phyloP scores from a whole-genome alignment of 2,113 vertebrate genomes.

The Daboia siamensis region DNA sequence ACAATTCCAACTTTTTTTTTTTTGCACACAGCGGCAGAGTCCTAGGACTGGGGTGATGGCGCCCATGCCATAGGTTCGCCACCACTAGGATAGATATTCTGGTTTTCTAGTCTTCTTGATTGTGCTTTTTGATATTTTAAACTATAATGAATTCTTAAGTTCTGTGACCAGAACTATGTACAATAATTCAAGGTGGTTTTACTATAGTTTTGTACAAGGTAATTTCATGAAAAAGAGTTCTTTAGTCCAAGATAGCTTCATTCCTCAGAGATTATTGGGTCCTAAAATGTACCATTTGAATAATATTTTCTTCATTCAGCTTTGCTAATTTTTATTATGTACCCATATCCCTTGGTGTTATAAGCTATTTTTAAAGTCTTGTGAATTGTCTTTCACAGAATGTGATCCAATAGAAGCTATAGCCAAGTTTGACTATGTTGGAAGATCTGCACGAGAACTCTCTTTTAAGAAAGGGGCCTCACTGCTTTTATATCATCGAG shows the following conservation, averaged over 20 bases:
- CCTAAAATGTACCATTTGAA: background rate
- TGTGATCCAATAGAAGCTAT: slow-evolving; percentile 98
- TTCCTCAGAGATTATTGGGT: background rate
- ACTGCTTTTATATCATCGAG: slow-evolving; percentile 92
- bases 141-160: background rate
- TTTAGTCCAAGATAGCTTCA: background rate
- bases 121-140: background rate
- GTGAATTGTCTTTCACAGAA: slow-evolving; percentile 70
- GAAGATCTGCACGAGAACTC: slow-evolving; percentile 91
- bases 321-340: background rate
- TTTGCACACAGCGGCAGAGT: too few relatives aligned
- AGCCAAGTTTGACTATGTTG: slow-evolving; percentile 95
- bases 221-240: background rate
- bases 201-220: background rate
- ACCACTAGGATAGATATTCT: background rate
- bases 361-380: background rate
- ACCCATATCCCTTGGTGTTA: background rate
- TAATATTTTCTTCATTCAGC: background rate
- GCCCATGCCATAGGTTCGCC: too few relatives aligned
- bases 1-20: too few relatives aligned
- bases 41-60: too few relatives aligned
- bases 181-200: background rate
- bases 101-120: background rate
- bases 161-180: background rate
- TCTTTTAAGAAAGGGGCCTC: slow-evolving; percentile 99